These are phyloP conservation scores for Dysmachus trigonus DNA, from an alignment of 2,888 invertebrate species.

Conservation along the genomic window DNA sequence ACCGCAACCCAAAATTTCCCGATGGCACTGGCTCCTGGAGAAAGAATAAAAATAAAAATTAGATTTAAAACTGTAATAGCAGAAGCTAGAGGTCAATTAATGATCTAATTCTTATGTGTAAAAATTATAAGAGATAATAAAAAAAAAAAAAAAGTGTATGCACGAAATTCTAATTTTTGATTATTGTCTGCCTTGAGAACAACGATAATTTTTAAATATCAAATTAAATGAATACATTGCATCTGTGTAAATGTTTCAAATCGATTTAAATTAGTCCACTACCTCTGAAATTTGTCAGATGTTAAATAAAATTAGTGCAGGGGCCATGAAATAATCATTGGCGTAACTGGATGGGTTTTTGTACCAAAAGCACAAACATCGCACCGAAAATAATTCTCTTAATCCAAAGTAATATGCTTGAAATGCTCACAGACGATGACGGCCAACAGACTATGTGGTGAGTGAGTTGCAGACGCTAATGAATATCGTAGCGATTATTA, in stretches of 20 bases:
- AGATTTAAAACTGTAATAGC: no score
- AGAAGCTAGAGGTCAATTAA: neutral
- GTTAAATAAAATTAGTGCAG: neutral
- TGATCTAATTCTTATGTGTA: neutral
- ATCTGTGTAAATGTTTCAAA: neutral
- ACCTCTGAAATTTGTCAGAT: neutral
- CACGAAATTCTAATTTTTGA: no score
- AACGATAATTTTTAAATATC: no score
- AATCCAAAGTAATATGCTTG: neutral
- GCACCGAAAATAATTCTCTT: neutral
- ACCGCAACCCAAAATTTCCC: no score
- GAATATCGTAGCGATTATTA: constrained; percentile 2
- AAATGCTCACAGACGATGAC: neutral
- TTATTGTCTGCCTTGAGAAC: no score
- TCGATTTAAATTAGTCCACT: neutral
- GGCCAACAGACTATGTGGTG: neutral
- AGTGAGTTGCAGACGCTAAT: neutral
- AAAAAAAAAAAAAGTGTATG: no score
- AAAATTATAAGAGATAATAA: no score
- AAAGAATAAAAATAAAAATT: no score
- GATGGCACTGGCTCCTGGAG: no score
- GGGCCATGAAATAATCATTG: constrained; percentile 4
- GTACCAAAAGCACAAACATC: neutral
- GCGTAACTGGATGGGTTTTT: neutral
- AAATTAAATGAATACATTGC: neutral